Conservation (phyloP, 2,113 vertebrate genomes). For the Rhynchopsitta pachyrhyncha region DNA sequence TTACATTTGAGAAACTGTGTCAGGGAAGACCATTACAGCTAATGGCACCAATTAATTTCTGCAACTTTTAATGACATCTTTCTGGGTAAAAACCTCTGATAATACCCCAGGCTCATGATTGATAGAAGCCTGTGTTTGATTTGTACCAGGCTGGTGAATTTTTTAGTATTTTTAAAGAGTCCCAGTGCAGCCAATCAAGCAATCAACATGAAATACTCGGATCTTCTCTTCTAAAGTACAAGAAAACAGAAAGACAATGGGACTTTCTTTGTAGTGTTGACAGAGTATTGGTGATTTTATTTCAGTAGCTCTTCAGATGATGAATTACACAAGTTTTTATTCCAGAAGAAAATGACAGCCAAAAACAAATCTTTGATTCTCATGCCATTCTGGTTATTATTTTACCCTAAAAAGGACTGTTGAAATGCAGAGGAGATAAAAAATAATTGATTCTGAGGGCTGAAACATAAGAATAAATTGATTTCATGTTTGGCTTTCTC, state of each 20-base stretch:
- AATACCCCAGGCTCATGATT: slow-evolving; percentile 75
- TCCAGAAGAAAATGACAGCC: slow-evolving; percentile 70
- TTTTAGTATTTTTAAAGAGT: slow-evolving; percentile 85
- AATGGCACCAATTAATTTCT: slow-evolving; percentile 87
- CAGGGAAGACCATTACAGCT: slow-evolving; percentile 80
- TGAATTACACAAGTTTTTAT: slow-evolving; percentile 76
- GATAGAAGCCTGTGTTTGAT: slow-evolving; percentile 80
- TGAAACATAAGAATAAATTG: slow-evolving; percentile 2
- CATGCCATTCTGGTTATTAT: slow-evolving; percentile 16
- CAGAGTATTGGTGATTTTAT: slow-evolving; percentile 70
- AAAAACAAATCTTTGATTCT: slow-evolving; percentile 58
- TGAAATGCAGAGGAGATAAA: slow-evolving; percentile 37
- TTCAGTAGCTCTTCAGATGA: slow-evolving; percentile 76
- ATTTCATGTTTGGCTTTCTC: slow-evolving; percentile 22
- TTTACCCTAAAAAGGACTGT: slow-evolving; percentile 23
- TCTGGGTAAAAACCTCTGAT: slow-evolving; percentile 81
- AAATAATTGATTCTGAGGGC: slow-evolving; percentile 23
- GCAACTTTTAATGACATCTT: slow-evolving; percentile 86
- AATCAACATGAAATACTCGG: slow-evolving; percentile 86
- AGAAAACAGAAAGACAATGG: slow-evolving; percentile 75
- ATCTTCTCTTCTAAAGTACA: slow-evolving; percentile 75
- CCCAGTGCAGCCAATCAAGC: slow-evolving; percentile 87
- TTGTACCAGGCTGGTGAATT: slow-evolving; percentile 82
- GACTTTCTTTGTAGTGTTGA: slow-evolving; percentile 60
- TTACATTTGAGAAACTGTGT: slow-evolving; percentile 82